A percentile compares a stretch with the other conserved stretches of the same genome.
Evolutionary conservation across 2,797 vertebrate species (phyloP).

Genomic region (Neosalanx taihuensis): DNA sequence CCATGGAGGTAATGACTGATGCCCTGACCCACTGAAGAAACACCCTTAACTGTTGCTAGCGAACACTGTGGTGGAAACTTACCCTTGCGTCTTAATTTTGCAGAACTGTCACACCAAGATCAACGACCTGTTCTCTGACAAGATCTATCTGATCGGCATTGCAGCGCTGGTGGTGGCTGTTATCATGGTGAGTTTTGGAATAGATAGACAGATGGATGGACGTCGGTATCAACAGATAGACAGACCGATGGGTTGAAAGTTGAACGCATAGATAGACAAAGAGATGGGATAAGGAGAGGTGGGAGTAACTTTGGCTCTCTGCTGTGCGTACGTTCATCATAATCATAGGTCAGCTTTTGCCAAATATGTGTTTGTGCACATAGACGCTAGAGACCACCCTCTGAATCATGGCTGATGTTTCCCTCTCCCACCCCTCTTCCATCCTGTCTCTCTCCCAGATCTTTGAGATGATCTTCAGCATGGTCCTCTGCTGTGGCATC

Average conservation of each 20-base stretch:
- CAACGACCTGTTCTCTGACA: conserved; percentile 81
- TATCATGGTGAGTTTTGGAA: conserved; percentile 85
- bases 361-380: too few species aligned
- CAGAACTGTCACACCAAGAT: conserved; percentile 82
- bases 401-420: too few species aligned
- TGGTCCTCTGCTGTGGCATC: conserved; percentile 97
- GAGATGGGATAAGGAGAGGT: neutral
- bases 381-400: too few species aligned
- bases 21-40: neutral
- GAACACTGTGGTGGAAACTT: neutral
- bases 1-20: conserved; percentile 6
- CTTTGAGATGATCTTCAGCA: conserved; percentile 99
- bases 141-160: conserved; percentile 90
- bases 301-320: too few species aligned
- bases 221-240: neutral
- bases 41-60: neutral
- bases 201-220: neutral
- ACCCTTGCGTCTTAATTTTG: conserved; percentile 10
- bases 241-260: neutral
- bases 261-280: neutral
- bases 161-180: conserved; percentile 89
- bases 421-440: too few species aligned
- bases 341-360: too few species aligned
- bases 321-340: too few species aligned
- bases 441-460: conserved; percentile 70